Evolutionary conservation across 2,113 vertebrate genomes (phyloP), one percentile per base, ranked within the genome.

Genomic region (Brienomyrus longianalis): DNA sequence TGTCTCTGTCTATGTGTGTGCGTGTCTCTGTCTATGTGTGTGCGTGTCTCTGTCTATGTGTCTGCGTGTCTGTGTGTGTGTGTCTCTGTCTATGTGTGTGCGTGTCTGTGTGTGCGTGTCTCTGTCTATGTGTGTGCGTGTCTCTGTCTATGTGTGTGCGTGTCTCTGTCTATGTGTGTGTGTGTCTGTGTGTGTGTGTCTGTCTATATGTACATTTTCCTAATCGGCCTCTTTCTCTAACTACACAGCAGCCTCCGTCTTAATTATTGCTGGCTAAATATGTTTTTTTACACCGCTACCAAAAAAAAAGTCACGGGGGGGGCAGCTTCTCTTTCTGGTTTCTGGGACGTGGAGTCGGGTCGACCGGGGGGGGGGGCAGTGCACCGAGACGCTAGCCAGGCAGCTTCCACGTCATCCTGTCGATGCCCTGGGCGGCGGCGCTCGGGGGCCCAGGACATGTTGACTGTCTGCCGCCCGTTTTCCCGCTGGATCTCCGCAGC

Each of bases 241-340:
- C 39, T 87, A 87, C 86, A 87, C 10, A 59, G 86, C 52, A 56
- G 54, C 86, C 35, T 31, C 86, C 39, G n/a, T 87, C 52, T 13
- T 56, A 87, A 59, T 62, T 39, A 87, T 52, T 10, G 7, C 51
- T 87, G n/a, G 66, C 35, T 59, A 87, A 83, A 45, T 7, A 39
- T 54, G 13, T 19, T 56, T 51, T 87, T 51, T 51, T 48, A 85
- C 45, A 13, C 27, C 1, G 10, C 31, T 56, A 21, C 17, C 43
- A 45, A 35, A 27, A 27, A 51, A 52, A 52, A 51, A 59, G 21
- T 59, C 3, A 7, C 1, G 27, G 11, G 54, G 27, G 51, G 50
- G 6, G 31, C 39, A 21, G 10, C 48, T 7, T 86, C 21, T 51
- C 47, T 83, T 85, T 86, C 23, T 27, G 47, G 27, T 31, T 27